phyloP scores from a whole-genome alignment of 2,797 vertebrate species.

The Heteromormyrus szaboi region DNA sequence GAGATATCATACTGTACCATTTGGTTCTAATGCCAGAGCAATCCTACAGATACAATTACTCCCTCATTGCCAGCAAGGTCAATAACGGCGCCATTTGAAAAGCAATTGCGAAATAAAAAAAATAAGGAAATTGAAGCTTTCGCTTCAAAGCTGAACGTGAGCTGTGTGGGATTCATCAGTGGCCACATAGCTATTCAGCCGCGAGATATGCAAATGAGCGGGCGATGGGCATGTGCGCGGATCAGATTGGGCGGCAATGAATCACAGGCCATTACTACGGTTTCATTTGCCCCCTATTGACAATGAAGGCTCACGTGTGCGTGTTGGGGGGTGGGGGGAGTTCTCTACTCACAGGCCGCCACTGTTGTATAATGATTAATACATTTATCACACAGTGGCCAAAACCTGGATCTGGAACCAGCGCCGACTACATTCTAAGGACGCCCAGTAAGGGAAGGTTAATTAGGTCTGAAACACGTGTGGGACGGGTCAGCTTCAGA shows the following conservation, averaged over 20 bases:
- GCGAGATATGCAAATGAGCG: not conserved
- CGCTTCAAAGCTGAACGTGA: not conserved
- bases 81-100: not conserved
- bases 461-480: constrained; percentile 39
- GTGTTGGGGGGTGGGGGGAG: not conserved
- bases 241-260: not conserved
- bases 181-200: not conserved
- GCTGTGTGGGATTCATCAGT: not conserved
- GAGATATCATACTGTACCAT: not conserved
- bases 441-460: constrained; percentile 37
- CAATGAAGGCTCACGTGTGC: not conserved
- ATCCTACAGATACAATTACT: not conserved
- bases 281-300: constrained; percentile 7
- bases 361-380: constrained; percentile 39
- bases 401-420: constrained; percentile 13
- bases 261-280: not conserved
- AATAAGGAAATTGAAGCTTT: not conserved
- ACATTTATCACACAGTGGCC: constrained; percentile 36
- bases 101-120: not conserved
- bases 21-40: not conserved
- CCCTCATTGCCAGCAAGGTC: not conserved
- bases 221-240: not conserved
- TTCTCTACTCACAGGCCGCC: constrained; percentile 16
- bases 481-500: constrained; percentile 2
- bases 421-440: constrained; percentile 18